Conservation (phyloP, 2,113 vertebrate genomes). For the Leptobrachium ailaonicum region DNA sequence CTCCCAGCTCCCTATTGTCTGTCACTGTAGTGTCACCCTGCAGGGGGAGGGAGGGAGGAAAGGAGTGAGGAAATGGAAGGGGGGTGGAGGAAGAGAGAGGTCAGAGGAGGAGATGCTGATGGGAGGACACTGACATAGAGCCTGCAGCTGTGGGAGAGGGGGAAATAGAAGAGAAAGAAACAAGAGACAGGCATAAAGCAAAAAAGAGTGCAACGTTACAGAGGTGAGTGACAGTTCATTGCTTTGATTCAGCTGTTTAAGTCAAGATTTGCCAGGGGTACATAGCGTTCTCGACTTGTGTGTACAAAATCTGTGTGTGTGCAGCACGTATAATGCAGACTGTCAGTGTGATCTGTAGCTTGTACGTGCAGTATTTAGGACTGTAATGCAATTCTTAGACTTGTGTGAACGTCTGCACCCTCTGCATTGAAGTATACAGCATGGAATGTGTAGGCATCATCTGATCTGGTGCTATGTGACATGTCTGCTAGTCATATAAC, state of each 20-base stretch:
- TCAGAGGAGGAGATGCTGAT: slow-evolving; percentile 45
- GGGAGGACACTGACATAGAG: slow-evolving; percentile 39
- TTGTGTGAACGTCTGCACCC: no score
- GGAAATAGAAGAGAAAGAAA: slow-evolving; percentile 21
- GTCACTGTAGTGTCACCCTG: slow-evolving; percentile 24
- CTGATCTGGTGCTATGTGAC: no score
- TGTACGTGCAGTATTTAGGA: no score
- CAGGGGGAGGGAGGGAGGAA: slow-evolving; percentile 46
- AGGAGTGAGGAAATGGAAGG: slow-evolving; percentile 46
- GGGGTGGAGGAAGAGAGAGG: slow-evolving; percentile 49
- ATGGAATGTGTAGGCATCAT: no score
- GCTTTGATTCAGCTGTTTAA: neutral
- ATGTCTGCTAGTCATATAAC: no score
- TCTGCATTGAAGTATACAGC: no score
- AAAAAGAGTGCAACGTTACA: neutral
- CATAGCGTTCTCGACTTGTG: neutral
- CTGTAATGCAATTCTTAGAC: no score
- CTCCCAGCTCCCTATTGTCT: slow-evolving; percentile 16
- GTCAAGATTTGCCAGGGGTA: neutral
- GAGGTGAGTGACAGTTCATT: slow-evolving; percentile 25
- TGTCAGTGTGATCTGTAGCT: no score
- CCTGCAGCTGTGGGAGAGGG: slow-evolving; percentile 28
- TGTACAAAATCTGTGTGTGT: neutral
- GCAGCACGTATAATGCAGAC: neutral
- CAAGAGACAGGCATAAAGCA: slow-evolving; percentile 5